These are phyloP conservation scores for Agriopis aurantiaria DNA, from an alignment of 2,888 invertebrate genomes.

Conservation along the genomic window DNA sequence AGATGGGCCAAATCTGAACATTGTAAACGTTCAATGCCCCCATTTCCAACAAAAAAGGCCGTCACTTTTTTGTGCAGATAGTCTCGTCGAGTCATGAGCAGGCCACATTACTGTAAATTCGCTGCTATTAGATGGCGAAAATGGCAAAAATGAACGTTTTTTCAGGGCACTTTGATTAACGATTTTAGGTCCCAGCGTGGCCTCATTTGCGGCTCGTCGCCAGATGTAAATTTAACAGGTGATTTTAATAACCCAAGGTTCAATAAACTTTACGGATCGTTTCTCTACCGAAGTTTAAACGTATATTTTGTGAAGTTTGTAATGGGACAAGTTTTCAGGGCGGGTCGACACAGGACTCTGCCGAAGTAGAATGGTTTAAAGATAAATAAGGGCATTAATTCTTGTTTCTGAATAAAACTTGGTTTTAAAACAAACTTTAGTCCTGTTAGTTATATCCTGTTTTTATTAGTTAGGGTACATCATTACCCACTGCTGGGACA, in stretches of 20 bases:
- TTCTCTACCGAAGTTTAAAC: slow-evolving; percentile 18
- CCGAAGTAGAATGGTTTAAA: slow-evolving; percentile 1
- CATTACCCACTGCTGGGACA: no score
- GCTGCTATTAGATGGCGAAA: slow-evolving; percentile 21
- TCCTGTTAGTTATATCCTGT: no score
- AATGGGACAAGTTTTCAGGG: slow-evolving; percentile 15
- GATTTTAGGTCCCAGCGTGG: slow-evolving; percentile 8
- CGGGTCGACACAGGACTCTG: slow-evolving; percentile 3
- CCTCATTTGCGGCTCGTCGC: slow-evolving; percentile 22
- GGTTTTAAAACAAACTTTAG: neutral
- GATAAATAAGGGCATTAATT: slow-evolving; percentile 4
- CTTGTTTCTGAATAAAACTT: neutral
- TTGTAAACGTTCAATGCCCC: slow-evolving; percentile 34
- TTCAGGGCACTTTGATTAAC: slow-evolving; percentile 18
- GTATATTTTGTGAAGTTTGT: slow-evolving; percentile 20
- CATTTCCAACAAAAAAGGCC: slow-evolving; percentile 27
- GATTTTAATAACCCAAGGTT: slow-evolving; percentile 33
- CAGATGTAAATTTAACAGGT: slow-evolving; percentile 26
- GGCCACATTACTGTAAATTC: slow-evolving; percentile 35
- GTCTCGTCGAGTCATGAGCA: slow-evolving; percentile 32
- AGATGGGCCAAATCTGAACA: slow-evolving; percentile 19
- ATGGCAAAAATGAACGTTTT: slow-evolving; percentile 23
- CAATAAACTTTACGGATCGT: slow-evolving; percentile 30
- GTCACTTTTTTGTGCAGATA: slow-evolving; percentile 35
- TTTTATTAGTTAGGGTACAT: neutral